A percentile compares a stretch with the other conserved stretches of the same genome.
Evolutionary conservation across 1,140 invertebrate species (phyloP).

Genomic region (Eriocheir sinensis): DNA sequence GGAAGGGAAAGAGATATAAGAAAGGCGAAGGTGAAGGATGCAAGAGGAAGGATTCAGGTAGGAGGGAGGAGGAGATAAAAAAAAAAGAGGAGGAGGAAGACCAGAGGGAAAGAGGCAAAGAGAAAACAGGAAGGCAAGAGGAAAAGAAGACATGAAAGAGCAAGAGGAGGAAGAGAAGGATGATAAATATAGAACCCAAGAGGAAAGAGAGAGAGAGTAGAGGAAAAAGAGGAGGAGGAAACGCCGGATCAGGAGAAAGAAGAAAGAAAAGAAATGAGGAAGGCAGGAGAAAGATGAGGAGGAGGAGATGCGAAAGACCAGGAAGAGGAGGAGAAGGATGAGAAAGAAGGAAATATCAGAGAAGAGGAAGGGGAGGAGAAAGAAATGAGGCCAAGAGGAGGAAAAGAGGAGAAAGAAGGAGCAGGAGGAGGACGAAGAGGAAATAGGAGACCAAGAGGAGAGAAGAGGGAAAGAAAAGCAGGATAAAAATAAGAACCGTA

Average conservation of each 20-base stretch:
- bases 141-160: background rate
- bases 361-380: too few relatives aligned
- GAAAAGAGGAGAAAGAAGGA: too few relatives aligned
- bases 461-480: too few relatives aligned
- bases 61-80: background rate
- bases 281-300: background rate
- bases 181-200: background rate
- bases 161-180: background rate
- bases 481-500: too few relatives aligned
- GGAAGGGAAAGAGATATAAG: background rate
- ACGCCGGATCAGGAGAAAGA: background rate
- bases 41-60: background rate
- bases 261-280: background rate
- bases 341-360: too few relatives aligned
- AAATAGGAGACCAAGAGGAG: too few relatives aligned
- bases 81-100: background rate
- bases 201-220: background rate
- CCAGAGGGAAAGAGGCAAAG: background rate
- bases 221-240: background rate
- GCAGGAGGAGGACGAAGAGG: too few relatives aligned
- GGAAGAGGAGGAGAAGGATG: background rate
- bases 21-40: background rate
- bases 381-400: too few relatives aligned
- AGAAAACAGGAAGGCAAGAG: background rate
- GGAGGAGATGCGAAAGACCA: background rate